Conservation (phyloP, 2,888 invertebrate genomes). For the Capitulum mitella region DNA sequence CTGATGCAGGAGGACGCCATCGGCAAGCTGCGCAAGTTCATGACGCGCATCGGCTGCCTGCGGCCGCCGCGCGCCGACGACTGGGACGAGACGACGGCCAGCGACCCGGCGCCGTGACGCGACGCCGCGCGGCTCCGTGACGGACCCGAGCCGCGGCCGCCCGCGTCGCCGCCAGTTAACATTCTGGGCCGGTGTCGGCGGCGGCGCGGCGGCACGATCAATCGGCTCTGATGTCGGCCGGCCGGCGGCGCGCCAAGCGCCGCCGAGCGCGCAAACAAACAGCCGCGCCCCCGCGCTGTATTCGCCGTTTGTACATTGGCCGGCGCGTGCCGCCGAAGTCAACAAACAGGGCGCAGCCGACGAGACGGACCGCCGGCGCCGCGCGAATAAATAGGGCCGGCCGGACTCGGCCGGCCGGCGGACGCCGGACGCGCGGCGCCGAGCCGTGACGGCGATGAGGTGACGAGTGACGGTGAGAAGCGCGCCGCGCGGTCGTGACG, state of each 20-base stretch:
- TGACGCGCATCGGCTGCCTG: constrained; percentile 42
- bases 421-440: not conserved
- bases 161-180: not conserved
- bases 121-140: not conserved
- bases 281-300: not conserved
- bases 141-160: too few species aligned
- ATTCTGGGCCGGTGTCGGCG: not conserved
- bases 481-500: not conserved
- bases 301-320: not conserved
- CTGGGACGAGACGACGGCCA: not conserved
- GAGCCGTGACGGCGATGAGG: not conserved
- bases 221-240: too few species aligned
- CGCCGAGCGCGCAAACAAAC: not conserved
- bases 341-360: too few species aligned
- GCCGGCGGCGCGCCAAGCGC: not conserved
- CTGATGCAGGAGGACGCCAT: constrained; percentile 91
- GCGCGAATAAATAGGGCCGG: not conserved
- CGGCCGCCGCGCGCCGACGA: constrained; percentile 26
- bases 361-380: too few species aligned
- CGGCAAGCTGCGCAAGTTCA: constrained; percentile 67
- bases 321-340: not conserved
- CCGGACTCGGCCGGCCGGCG: not conserved
- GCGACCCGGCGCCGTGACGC: not conserved
- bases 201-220: too few species aligned
- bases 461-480: not conserved